Evolutionary conservation across 2,888 invertebrate species (phyloP).

Genomic region (Clanis bilineata): DNA sequence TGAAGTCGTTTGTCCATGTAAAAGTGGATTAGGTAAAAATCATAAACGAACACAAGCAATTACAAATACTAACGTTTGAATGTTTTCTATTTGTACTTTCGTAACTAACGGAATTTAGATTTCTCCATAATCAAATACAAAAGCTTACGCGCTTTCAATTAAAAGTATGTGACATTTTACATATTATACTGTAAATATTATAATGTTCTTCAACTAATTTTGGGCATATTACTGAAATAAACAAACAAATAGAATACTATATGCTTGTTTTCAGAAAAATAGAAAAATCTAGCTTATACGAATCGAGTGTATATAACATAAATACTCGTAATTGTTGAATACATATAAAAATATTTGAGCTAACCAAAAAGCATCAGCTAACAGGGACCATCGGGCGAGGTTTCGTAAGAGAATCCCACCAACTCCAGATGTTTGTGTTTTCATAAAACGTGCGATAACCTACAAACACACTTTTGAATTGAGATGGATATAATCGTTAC

Average conservation of each 20-base stretch:
- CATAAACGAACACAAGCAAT: not conserved
- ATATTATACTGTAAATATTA: not conserved
- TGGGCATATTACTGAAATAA: too few relatives aligned
- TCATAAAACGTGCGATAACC: not conserved
- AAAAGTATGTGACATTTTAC: not conserved
- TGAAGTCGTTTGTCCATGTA: not conserved
- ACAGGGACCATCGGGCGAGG: too few relatives aligned
- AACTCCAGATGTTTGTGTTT: not conserved
- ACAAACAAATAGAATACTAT: too few relatives aligned
- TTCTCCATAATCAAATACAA: not conserved
- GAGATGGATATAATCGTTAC: not conserved
- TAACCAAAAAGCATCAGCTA: too few relatives aligned
- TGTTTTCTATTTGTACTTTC: slow-evolving; percentile 4
- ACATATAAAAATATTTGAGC: too few relatives aligned
- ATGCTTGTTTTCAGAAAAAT: too few relatives aligned
- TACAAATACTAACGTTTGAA: not conserved
- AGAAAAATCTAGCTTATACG: too few relatives aligned
- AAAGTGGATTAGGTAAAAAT: not conserved
- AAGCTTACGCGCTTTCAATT: not conserved
- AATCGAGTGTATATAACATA: too few relatives aligned
- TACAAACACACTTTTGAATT: slow-evolving; percentile 4
- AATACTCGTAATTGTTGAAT: too few relatives aligned
- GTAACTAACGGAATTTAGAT: not conserved
- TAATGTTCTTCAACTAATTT: not conserved
- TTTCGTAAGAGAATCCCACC: not conserved